These are phyloP conservation scores for Microplitis deprimator DNA, from an alignment of 2,888 invertebrate genomes.

Conservation along the genomic window DNA sequence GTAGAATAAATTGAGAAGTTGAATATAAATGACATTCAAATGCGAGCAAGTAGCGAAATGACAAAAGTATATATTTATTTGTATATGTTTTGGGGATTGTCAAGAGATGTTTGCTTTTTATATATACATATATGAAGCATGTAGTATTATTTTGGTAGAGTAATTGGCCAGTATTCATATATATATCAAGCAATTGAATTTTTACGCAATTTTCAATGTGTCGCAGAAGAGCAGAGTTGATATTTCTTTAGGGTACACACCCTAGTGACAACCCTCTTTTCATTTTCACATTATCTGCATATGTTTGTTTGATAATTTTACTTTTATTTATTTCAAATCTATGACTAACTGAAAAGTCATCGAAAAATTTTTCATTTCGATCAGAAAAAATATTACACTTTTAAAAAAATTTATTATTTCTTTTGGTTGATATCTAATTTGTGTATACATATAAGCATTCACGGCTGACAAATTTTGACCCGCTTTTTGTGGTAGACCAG, in stretches of 20 bases:
- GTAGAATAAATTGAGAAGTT: conserved; percentile 65
- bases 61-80: conserved; percentile 62
- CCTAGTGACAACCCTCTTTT: conserved; percentile 28
- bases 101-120: conserved; percentile 6
- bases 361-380: neutral
- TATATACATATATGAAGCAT: conserved; percentile 20
- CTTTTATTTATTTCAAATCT: neutral
- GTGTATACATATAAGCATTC: too few species aligned
- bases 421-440: too few species aligned
- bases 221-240: conserved; percentile 35
- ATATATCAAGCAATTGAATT: conserved; percentile 66
- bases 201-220: conserved; percentile 54
- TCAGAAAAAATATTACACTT: too few species aligned
- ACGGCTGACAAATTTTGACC: neutral
- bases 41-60: conserved; percentile 60
- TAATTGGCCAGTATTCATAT: conserved; percentile 69
- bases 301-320: conserved; percentile 23
- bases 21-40: conserved; percentile 67
- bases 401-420: too few species aligned
- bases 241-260: conserved; percentile 24
- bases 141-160: conserved; percentile 43
- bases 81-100: neutral
- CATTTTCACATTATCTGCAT: conserved; percentile 36
- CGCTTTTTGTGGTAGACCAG: neutral
- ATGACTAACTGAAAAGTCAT: neutral